Evolutionary conservation across 2,888 invertebrate genomes (phyloP).

Genomic region (Beris chalybata): DNA sequence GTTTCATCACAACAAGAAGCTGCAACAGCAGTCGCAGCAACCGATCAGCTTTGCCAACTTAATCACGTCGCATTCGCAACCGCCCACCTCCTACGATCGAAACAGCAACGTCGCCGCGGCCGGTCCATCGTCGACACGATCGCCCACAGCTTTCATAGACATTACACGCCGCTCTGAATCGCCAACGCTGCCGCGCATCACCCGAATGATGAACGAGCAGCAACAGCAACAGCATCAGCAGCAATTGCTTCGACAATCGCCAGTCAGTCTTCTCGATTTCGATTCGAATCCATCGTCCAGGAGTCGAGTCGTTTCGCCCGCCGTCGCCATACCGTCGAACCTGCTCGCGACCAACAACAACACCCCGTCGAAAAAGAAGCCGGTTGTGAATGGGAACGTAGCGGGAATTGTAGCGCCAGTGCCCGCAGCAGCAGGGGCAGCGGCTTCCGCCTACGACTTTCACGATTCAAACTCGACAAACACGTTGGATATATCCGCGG

Average conservation of each 20-base stretch:
- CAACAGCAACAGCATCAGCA: background rate
- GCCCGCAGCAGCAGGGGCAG: background rate
- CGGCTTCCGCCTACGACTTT: background rate
- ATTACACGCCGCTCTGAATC: background rate
- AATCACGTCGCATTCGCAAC: no score
- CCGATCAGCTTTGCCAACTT: no score
- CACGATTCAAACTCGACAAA: slow-evolving; percentile 11
- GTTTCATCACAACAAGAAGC: background rate
- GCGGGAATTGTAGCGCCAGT: no score
- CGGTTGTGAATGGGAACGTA: background rate
- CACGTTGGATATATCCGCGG: slow-evolving; percentile 5
- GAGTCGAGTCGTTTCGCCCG: no score
- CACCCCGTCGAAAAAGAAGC: background rate
- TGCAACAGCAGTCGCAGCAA: background rate
- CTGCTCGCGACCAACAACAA: slow-evolving; percentile 3
- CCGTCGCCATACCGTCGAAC: no score
- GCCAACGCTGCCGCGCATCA: slow-evolving; percentile 10
- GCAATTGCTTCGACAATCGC: slow-evolving; percentile 2
- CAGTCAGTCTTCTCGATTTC: background rate
- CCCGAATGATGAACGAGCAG: background rate
- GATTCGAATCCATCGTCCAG: slow-evolving; percentile 9
- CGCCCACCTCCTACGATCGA: no score
- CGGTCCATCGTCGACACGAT: background rate
- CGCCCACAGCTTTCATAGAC: background rate
- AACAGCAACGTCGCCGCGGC: no score